Evolutionary conservation across 2,797 vertebrate genomes (phyloP).

Genomic region (Cryptoprocta ferox): DNA sequence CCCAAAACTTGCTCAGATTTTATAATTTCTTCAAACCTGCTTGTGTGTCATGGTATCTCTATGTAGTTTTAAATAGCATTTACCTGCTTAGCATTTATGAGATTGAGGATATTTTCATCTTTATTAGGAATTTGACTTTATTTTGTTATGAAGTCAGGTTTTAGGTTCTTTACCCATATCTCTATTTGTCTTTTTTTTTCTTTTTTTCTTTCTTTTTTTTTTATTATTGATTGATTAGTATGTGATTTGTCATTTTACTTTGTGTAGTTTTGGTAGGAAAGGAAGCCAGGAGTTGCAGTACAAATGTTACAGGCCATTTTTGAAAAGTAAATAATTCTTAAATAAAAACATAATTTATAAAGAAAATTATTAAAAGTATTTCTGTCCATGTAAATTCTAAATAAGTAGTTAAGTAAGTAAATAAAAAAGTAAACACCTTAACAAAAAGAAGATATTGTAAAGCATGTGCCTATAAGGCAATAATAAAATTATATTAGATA

Average conservation of each 20-base stretch:
- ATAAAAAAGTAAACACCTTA: not conserved
- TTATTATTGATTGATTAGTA: not conserved
- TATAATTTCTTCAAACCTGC: not conserved
- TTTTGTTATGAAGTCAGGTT: not conserved
- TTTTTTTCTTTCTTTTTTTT: not conserved
- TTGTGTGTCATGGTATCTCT: not conserved
- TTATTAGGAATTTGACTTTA: not conserved
- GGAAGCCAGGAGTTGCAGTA: not conserved
- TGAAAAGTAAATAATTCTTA: not conserved
- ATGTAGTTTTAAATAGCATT: not conserved
- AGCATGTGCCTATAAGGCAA: not conserved
- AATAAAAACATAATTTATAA: not conserved
- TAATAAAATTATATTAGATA: not conserved
- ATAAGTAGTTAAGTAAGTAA: not conserved
- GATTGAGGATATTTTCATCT: not conserved
- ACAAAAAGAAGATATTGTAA: not conserved
- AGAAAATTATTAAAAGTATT: not conserved
- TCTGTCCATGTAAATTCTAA: not conserved
- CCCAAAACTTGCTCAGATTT: not conserved
- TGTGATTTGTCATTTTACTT: not conserved
- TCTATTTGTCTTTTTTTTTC: not conserved
- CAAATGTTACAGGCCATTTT: not conserved
- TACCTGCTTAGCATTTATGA: not conserved
- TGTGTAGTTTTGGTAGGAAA: not conserved
- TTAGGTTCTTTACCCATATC: not conserved